phyloP scores from a whole-genome alignment of 2,113 vertebrate species.

The Uria aalge region DNA sequence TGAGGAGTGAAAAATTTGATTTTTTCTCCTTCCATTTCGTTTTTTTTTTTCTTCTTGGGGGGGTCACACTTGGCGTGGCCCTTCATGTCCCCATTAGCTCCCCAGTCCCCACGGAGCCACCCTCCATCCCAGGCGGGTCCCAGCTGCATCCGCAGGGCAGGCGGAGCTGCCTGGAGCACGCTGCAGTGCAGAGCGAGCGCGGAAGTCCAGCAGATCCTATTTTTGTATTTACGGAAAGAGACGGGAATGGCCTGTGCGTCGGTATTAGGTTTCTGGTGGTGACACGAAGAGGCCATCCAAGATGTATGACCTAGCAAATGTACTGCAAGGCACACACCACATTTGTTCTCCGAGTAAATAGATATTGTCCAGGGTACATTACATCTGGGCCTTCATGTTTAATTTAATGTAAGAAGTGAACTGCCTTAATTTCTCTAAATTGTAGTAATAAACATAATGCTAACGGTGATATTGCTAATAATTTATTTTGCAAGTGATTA shows the following conservation, averaged over 20 bases:
- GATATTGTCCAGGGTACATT: constrained; percentile 51
- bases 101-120: neutral
- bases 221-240: neutral
- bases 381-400: constrained; percentile 50
- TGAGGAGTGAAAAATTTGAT: neutral
- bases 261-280: neutral
- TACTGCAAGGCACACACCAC: constrained; percentile 50
- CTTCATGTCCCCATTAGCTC: accelerated
- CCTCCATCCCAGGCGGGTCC: neutral
- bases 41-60: neutral
- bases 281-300: constrained; percentile 18
- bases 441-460: constrained; percentile 39
- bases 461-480: constrained; percentile 27
- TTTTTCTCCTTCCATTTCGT: neutral
- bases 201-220: constrained; percentile 8
- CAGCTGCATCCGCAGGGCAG: neutral
- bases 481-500: constrained; percentile 57
- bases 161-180: neutral
- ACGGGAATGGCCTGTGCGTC: neutral
- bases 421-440: constrained; percentile 66
- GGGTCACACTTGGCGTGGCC: neutral
- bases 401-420: constrained; percentile 60
- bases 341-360: constrained; percentile 36
- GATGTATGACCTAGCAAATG: constrained; percentile 56
- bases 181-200: neutral